A percentile compares a stretch with the other conserved stretches of the same genome.
phyloP scores from a whole-genome alignment of 2,113 vertebrate genomes.

The Reinhardtius hippoglossoides region DNA sequence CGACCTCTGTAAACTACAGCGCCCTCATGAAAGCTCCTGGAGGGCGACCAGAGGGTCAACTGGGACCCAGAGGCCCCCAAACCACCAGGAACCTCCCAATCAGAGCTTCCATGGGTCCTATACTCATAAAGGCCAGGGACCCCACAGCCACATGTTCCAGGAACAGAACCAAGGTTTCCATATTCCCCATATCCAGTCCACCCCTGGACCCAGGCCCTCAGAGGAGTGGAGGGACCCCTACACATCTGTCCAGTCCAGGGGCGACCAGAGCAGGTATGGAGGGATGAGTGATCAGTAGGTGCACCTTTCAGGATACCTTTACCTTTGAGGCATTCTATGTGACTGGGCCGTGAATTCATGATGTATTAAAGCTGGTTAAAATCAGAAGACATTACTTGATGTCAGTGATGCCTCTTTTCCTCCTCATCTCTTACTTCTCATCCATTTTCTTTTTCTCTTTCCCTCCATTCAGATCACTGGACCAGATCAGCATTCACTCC shows the following conservation, averaged over 20 bases:
- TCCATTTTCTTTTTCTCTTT: not conserved
- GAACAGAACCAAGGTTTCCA: conserved; percentile 43
- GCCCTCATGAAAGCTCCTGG: conserved; percentile 51
- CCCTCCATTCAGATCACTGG: conserved; percentile 54
- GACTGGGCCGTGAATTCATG: too few species aligned
- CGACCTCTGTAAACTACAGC: conserved; percentile 72
- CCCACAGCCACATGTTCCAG: conserved; percentile 19
- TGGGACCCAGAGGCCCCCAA: conserved; percentile 14
- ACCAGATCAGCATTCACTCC: conserved; percentile 61
- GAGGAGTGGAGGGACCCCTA: conserved; percentile 69
- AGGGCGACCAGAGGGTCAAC: conserved; percentile 62
- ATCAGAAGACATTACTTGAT: too few species aligned
- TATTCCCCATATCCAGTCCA: conserved; percentile 5
- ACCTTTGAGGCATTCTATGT: not conserved
- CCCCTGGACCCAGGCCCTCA: conserved; percentile 28
- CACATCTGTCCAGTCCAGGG: conserved; percentile 15
- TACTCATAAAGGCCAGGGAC: conserved; percentile 7
- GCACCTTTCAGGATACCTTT: not conserved
- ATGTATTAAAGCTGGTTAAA: too few species aligned
- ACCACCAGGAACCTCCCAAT: conserved; percentile 19
- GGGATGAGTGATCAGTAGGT: not conserved
- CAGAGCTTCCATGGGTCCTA: conserved; percentile 26
- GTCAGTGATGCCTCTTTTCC: not conserved
- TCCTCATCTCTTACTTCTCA: not conserved
- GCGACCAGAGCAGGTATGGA: conserved; percentile 50